Base-by-base conservation (phyloP, 2,888 invertebrate genomes). In the Latrodectus elegans region DNA sequence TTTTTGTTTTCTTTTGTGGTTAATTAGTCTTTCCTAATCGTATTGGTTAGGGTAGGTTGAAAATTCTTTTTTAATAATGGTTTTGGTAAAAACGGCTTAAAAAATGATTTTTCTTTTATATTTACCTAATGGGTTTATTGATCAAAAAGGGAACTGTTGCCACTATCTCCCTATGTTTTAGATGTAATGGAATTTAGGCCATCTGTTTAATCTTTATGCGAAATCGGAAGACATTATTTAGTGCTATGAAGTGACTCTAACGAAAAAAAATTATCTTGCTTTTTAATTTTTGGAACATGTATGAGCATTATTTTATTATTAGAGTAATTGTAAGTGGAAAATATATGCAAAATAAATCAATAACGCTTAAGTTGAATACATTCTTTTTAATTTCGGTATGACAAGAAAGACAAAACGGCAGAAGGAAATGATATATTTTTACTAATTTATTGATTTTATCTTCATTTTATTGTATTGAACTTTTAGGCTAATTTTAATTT, bases 11-110 rank as follows among this genome's bases (percentile, higher is more conserved):
- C 17, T 73, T n/a, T 73, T 76, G 64, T 85, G 79, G 79, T 85
- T 80, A 80, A 85, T 85, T 80, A 79, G 85, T 85, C 80, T 80
- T 80, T 84, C 55, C 79, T 84, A 79, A 79, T 79, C 85, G 75
- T 79, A 75, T 85, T 80, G 74, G 79, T 80, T 85, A 60, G 71
- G 76, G 72, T 71, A 83, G 83, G 76, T 65, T 76, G 22, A 14
- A n/a, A 64, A 26, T 75, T 70, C 71, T 67, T 81, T 81, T 52
- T 81, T 60, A 64, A 26, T 10, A 14, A 22, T 70, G 52, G 17
- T 74, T 75, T 75, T 38, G 38, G 38, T 38, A 38, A 38, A 38
- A 38, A 38, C 38, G 38, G 38, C 38, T 2, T 38, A 38, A 38
- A 38, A 38, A 38, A 38, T 4, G 38, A 38, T 38, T 38, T 38